These are phyloP conservation scores for Neosilurus hyrtlii DNA, from an alignment of 2,797 vertebrate genomes.

Conservation along the genomic window DNA sequence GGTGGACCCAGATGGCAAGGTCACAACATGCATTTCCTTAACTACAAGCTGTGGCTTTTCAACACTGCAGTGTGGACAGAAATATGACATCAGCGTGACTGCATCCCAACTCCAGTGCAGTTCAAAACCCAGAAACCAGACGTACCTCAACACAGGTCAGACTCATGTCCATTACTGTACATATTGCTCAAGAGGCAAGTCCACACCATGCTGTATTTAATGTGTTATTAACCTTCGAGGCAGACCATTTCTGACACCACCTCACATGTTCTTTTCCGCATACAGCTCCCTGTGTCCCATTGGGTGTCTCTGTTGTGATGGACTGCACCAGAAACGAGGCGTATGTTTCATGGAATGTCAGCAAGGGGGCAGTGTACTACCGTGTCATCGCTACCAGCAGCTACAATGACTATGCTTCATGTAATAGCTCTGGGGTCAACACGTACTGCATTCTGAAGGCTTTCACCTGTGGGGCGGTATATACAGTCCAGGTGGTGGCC, in stretches of 20 bases:
- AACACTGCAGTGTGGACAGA: slow-evolving; percentile 69
- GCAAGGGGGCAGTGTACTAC: slow-evolving; percentile 67
- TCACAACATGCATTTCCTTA: slow-evolving; percentile 67
- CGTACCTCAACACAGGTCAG: slow-evolving; percentile 70
- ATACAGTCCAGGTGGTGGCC: slow-evolving; percentile 68
- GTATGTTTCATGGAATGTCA: slow-evolving; percentile 67
- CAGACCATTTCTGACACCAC: background rate
- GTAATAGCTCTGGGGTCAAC: slow-evolving; percentile 46
- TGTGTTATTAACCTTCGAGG: background rate
- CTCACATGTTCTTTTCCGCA: background rate
- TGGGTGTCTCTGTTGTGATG: slow-evolving; percentile 57
- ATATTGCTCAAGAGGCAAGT: too few relatives aligned
- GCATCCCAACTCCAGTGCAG: slow-evolving; percentile 64
- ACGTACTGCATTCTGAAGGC: slow-evolving; percentile 62
- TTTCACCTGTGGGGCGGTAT: slow-evolving; percentile 68
- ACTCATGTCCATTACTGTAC: background rate
- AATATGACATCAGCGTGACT: slow-evolving; percentile 68
- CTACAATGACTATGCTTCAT: slow-evolving; percentile 47
- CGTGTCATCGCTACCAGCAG: slow-evolving; percentile 55
- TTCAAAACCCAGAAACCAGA: slow-evolving; percentile 63
- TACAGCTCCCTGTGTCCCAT: slow-evolving; percentile 75
- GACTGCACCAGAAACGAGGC: slow-evolving; percentile 66
- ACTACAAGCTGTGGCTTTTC: slow-evolving; percentile 65
- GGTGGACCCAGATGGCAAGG: slow-evolving; percentile 51
- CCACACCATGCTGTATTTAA: background rate